Percentiles rank a stretch among this genome's conserved stretches.
Conservation (phyloP, 1,140 invertebrate species). For the Drosophila nigromelanica region DNA sequence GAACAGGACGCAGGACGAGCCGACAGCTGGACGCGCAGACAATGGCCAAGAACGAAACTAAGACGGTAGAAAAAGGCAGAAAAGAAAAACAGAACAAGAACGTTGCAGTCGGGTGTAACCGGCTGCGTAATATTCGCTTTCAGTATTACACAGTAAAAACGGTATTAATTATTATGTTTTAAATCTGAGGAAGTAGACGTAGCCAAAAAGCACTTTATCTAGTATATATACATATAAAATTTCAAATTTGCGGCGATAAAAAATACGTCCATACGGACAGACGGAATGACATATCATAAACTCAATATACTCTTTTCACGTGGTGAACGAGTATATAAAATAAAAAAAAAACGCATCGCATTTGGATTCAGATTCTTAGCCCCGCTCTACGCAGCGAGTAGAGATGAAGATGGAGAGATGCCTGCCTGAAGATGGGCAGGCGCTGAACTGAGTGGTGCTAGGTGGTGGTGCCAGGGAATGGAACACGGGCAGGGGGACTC, state of each 20-base stretch:
- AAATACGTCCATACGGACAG: too few species aligned
- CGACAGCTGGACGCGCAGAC: slow-evolving; percentile 59
- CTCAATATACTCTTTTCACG: too few species aligned
- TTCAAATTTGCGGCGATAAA: too few species aligned
- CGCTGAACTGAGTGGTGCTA: slow-evolving; percentile 2
- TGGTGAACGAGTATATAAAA: not conserved
- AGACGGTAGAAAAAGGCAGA: slow-evolving; percentile 10
- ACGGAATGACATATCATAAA: too few species aligned
- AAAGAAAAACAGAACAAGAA: slow-evolving; percentile 29
- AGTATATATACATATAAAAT: too few species aligned
- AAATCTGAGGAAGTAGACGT: too few species aligned
- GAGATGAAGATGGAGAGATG: slow-evolving; percentile 32
- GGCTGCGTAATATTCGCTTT: too few species aligned
- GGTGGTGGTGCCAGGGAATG: slow-evolving; percentile 1
- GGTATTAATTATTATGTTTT: too few species aligned
- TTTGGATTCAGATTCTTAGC: slow-evolving; percentile 41
- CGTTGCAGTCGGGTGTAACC: too few species aligned
- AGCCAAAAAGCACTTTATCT: too few species aligned
- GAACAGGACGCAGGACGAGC: slow-evolving; percentile 44
- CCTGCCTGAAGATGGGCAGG: not conserved
- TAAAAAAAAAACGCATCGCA: slow-evolving; percentile 50
- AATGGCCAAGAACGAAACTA: slow-evolving; percentile 28
- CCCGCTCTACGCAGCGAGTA: slow-evolving; percentile 31
- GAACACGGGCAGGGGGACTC: slow-evolving; percentile 9
- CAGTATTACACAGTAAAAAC: too few species aligned